Evolutionary conservation across 2,113 vertebrate species (phyloP), one percentile per base, ranked within the genome.

Genomic region (Myanophis thanlyinensis): DNA sequence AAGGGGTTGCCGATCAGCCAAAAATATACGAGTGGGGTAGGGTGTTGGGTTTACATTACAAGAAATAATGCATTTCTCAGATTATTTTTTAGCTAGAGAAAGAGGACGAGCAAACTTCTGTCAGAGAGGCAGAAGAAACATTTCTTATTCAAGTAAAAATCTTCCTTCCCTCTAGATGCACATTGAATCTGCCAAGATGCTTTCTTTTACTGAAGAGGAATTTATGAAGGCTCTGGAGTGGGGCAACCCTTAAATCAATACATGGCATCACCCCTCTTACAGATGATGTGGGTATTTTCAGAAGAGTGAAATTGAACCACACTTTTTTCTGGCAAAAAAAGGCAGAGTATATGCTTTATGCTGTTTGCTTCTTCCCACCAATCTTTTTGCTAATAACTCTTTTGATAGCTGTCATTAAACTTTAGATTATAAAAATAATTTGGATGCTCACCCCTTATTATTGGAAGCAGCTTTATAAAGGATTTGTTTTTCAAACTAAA

Each of bases 121-220:
- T 80, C 18, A 3, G 73, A 40, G n/a, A 22, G 73, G 15, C 22
- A 18, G 3, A 80, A 80, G n/a, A 80, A 80, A 35, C 2, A 10
- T 44, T 44, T 80, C 73, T 40, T 80, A 62, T 27, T 62, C 27
- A 1, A 44, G 18, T 80, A 44, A 80, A 9, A 46, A 8, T 85
- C 91, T 59, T 1, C 54, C 15, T 51, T 90, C 94, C 93, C 92
- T 94, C 89, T 90, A 99, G 99, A 99, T 99, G 98, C 99, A 99
- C 94, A 98, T 98, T 90, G 99, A 99, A 98, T 98, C 99, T 95
- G 98, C 98, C 53, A 99, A 98, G 98, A 98, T 99, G 98, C 97
- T 99, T 87, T 99, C 98, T 46, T 99, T 99, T 94, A 99, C 98
- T 3, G 99, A 99, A 97, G 99, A 99, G 3, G 99, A 99, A 95